Evolutionary conservation across 1,140 invertebrate genomes (phyloP), one percentile per base, ranked within the genome.

Genomic region (Pristionchus pacificus): DNA sequence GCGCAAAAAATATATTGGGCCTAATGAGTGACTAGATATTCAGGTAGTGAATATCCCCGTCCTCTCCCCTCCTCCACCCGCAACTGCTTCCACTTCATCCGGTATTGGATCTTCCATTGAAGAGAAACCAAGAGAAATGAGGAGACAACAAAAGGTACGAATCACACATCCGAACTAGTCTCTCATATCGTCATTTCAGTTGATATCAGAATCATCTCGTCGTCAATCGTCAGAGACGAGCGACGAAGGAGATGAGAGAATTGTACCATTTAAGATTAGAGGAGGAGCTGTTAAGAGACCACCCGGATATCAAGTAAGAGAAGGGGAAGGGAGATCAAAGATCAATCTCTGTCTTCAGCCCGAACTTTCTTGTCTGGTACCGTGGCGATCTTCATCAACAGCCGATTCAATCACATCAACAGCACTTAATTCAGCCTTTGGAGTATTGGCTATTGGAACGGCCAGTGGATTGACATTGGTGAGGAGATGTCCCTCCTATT

Each of bases 401-500:
- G 89, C 91, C 32, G 90, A 91, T 77, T 89, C 89, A 81, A 91
- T 97, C 67, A 91, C 92, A 69, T 90, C 92, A 71, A 89, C 98
- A 79, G 90, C 91, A 79, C 88, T 98, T 82, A 97, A 97, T 86
- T 95, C 95, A 76, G 92, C 91, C 30, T 96, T 95, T 87, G 93
- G 93, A 84, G 87, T 98, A 2, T 60, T 83, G 13, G 81, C 81
- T 14, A 73, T 83, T 49, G 81, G 70, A 49, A 77, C 78, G 19
- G 27, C 1, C 19, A 58, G n/a, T 58, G 70, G 76, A 1, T 15
- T 80, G 1, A 78, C 72, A 13, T 67, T 80, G 32, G 77, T 80
- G 38, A 49, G 38, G 38, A 19, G 38, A 19, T 49, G 19, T 49
- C 6, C 6, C 38, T 49, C 6, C 38, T 6, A 19, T 49, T 10